phyloP scores from a whole-genome alignment of 1,140 invertebrate genomes.

The Pollicipes pollicipes region DNA sequence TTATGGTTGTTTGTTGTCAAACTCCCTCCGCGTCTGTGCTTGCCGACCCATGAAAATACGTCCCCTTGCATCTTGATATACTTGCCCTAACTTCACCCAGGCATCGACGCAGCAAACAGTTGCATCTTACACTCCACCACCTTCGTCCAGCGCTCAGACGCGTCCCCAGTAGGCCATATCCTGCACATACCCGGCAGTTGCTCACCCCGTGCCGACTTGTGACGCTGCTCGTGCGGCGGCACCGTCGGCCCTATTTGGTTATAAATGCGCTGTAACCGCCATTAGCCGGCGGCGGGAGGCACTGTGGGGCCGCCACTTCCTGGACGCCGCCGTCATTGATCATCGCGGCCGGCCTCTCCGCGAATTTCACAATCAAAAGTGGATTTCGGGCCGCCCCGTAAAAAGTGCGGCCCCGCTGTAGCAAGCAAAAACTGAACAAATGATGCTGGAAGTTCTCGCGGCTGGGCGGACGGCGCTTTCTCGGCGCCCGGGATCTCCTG shows the following conservation, averaged over 20 bases:
- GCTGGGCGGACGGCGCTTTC: neutral
- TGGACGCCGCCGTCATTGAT: neutral
- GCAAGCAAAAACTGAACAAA: neutral
- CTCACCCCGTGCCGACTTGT: too few relatives aligned
- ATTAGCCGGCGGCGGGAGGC: neutral
- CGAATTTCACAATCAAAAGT: constrained; percentile 2
- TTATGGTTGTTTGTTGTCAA: too few relatives aligned
- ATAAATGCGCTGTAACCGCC: neutral
- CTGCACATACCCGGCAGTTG: too few relatives aligned
- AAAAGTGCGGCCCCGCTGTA: neutral
- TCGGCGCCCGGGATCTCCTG: neutral
- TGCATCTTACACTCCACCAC: too few relatives aligned
- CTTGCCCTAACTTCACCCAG: too few relatives aligned
- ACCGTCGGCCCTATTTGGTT: neutral
- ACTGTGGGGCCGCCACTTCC: neutral
- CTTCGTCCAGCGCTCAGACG: too few relatives aligned
- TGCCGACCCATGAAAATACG: too few relatives aligned
- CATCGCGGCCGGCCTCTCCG: neutral
- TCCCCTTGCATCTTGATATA: too few relatives aligned
- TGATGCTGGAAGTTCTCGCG: neutral
- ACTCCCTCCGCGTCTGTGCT: too few relatives aligned
- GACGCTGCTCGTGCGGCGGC: too few relatives aligned
- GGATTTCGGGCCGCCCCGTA: neutral
- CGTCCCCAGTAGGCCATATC: too few relatives aligned
- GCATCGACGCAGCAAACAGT: too few relatives aligned